These are phyloP conservation scores for Creontiades dilutus DNA, from an alignment of 2,888 invertebrate species.

Conservation along the genomic window DNA sequence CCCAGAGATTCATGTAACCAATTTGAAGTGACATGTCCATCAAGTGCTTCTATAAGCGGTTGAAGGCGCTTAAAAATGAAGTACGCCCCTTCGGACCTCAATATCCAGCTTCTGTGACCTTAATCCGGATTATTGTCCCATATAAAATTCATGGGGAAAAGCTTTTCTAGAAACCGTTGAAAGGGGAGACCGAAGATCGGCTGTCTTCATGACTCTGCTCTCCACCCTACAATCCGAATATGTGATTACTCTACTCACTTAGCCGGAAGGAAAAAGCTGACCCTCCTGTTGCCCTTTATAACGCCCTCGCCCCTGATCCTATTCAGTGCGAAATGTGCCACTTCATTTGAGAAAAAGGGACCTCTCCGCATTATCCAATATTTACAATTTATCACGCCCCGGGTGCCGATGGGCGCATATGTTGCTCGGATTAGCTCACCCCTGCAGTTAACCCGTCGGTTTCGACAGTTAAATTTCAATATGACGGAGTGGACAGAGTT, in stretches of 20 bases:
- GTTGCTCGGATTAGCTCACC: slow-evolving; percentile 65
- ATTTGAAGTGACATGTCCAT: no score
- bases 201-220: slow-evolving; percentile 19
- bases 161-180: slow-evolving; percentile 1
- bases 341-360: slow-evolving; percentile 52
- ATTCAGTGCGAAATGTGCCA: slow-evolving; percentile 34
- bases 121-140: slow-evolving; percentile 10
- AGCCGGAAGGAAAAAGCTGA: slow-evolving; percentile 34
- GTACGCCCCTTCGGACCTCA: not conserved
- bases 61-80: not conserved
- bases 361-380: slow-evolving; percentile 61
- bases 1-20: no score
- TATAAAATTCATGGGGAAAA: slow-evolving; percentile 5
- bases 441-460: slow-evolving; percentile 26
- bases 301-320: not conserved
- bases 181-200: not conserved
- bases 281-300: slow-evolving; percentile 1
- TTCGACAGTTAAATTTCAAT: slow-evolving; percentile 32
- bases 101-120: slow-evolving; percentile 7
- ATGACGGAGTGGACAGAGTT: not conserved
- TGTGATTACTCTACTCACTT: slow-evolving; percentile 12
- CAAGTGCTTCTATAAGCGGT: no score
- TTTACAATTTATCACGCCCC: slow-evolving; percentile 67
- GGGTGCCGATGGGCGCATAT: slow-evolving; percentile 69
- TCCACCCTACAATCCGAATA: not conserved